Evolutionary conservation across 2,113 vertebrate species (phyloP).

Genomic region (Hipposideros armiger): DNA sequence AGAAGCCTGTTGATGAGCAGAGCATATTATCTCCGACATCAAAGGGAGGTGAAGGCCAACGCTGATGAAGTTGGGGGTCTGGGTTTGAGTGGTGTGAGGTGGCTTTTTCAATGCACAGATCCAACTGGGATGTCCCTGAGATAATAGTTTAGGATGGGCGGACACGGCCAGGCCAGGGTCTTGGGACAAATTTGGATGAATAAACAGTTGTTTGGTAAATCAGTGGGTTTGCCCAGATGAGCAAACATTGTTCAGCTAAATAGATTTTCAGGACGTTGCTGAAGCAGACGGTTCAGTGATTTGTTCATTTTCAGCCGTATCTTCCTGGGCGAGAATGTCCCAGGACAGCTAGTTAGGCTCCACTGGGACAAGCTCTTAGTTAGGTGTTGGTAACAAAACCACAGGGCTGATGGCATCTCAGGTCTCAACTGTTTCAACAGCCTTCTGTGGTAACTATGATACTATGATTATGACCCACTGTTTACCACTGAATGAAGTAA

Average conservation of each 20-base stretch:
- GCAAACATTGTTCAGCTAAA: too few species aligned
- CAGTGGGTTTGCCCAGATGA: background rate
- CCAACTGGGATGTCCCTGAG: fast-evolving
- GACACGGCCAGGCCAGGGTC: background rate
- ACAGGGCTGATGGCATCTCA: fast-evolving
- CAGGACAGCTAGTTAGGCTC: background rate
- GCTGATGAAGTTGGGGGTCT: fast-evolving
- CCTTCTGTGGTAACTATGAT: fast-evolving
- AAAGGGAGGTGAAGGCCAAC: fast-evolving
- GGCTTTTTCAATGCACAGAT: fast-evolving
- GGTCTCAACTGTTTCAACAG: background rate
- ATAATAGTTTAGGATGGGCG: fast-evolving
- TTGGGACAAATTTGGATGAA: fast-evolving
- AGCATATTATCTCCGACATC: too few species aligned
- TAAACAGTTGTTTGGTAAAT: fast-evolving
- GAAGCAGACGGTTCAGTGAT: fast-evolving
- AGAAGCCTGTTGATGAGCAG: too few species aligned
- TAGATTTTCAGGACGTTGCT: background rate
- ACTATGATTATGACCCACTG: fast-evolving
- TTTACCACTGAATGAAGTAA: background rate
- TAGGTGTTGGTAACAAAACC: too few species aligned
- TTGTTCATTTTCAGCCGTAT: fast-evolving
- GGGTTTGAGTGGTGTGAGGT: background rate
- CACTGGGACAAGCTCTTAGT: background rate
- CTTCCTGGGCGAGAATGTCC: background rate